Percentiles rank a stretch among this genome's conserved stretches.
Conservation (phyloP, 2,888 invertebrate genomes). For the Therioaphis trifolii region DNA sequence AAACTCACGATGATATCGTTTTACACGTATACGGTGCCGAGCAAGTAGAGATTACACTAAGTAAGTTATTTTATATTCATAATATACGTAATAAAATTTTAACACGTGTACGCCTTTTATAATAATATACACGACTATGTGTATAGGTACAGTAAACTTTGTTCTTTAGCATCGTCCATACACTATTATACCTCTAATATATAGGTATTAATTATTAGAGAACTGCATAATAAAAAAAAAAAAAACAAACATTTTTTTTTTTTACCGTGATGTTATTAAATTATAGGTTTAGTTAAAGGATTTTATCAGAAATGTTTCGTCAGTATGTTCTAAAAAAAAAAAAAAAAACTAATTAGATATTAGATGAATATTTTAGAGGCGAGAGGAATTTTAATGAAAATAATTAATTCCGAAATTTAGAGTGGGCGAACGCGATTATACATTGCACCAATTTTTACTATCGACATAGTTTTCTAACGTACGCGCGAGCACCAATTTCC, state of each 20-base stretch:
- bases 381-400: constrained; percentile 29
- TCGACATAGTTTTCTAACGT: constrained; percentile 2
- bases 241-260: no score
- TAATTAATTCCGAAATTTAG: constrained; percentile 17
- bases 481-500: constrained; percentile 25
- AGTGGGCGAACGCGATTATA: constrained; percentile 30
- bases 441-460: background rate
- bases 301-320: constrained; percentile 13
- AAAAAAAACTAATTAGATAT: constrained; percentile 10
- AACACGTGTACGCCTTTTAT: no score
- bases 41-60: no score
- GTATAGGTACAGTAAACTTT: background rate
- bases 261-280: constrained; percentile 11
- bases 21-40: no score
- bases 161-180: background rate
- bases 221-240: background rate
- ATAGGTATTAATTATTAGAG: background rate
- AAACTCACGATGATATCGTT: no score
- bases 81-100: no score
- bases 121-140: background rate
- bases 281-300: background rate
- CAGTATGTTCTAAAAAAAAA: background rate
- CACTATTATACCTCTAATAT: no score
- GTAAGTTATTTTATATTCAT: no score
- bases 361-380: background rate